These are phyloP conservation scores for Platyura marginata DNA, from an alignment of 1,140 invertebrate species.

Conservation along the genomic window DNA sequence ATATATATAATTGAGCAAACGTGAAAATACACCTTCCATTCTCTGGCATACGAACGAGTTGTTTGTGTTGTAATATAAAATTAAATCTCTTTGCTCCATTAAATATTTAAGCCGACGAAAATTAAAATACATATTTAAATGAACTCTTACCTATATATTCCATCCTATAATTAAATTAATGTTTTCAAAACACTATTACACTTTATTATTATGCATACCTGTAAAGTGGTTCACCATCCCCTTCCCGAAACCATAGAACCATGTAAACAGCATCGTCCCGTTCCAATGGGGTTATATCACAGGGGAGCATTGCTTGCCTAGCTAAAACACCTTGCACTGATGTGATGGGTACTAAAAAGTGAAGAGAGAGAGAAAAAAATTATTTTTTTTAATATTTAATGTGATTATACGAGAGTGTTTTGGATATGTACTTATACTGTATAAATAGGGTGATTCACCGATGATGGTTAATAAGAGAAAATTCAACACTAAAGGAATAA, in stretches of 20 bases:
- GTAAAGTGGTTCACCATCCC: conserved; percentile 65
- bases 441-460: too few relatives aligned
- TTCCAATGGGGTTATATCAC: conserved; percentile 59
- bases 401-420: too few relatives aligned
- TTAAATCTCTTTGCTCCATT: too few relatives aligned
- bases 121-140: too few relatives aligned
- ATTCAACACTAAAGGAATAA: too few relatives aligned
- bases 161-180: background rate
- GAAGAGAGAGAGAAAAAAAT: conserved; percentile 25
- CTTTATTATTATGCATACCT: conserved; percentile 34
- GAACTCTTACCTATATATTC: background rate
- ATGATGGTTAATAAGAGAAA: background rate
- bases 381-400: too few relatives aligned
- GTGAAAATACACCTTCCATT: too few relatives aligned
- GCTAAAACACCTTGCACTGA: conserved; percentile 61
- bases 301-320: conserved; percentile 57
- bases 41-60: too few relatives aligned
- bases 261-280: conserved; percentile 63
- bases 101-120: too few relatives aligned
- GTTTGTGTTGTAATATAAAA: too few relatives aligned
- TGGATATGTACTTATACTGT: too few relatives aligned
- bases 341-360: conserved; percentile 57
- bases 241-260: conserved; percentile 76
- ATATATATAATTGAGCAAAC: too few relatives aligned
- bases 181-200: background rate